A percentile compares a stretch with the other conserved stretches of the same genome.
These are phyloP conservation scores for Drosophila oshimai DNA, from an alignment of 1,140 invertebrate genomes.

Conservation along the genomic window DNA sequence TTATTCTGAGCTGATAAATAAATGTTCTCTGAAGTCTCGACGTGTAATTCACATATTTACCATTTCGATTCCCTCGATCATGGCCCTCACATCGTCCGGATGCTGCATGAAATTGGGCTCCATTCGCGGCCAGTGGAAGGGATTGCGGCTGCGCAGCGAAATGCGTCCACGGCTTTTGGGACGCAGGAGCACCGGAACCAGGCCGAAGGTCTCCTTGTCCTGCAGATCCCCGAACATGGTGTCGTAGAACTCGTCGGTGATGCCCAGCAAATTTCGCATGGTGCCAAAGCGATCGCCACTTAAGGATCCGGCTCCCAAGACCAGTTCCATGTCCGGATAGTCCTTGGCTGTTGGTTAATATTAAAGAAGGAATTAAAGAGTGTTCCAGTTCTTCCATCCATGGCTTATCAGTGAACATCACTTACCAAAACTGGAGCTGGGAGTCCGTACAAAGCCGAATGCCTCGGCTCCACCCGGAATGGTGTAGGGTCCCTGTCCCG, in stretches of 20 bases:
- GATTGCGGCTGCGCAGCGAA: slow-evolving; percentile 87
- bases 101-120: slow-evolving; percentile 90
- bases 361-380: not conserved
- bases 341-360: slow-evolving; percentile 44
- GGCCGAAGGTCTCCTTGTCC: slow-evolving; percentile 84
- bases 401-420: too few relatives aligned
- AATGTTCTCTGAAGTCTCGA: too few relatives aligned
- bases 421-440: slow-evolving; percentile 67
- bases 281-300: slow-evolving; percentile 89
- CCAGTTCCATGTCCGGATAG: slow-evolving; percentile 90
- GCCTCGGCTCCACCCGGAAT: slow-evolving; percentile 89
- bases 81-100: slow-evolving; percentile 86
- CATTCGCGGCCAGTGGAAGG: slow-evolving; percentile 88
- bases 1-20: too few relatives aligned
- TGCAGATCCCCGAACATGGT: slow-evolving; percentile 84
- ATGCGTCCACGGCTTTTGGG: slow-evolving; percentile 90
- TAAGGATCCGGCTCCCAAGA: slow-evolving; percentile 88
- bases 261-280: slow-evolving; percentile 85
- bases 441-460: slow-evolving; percentile 87
- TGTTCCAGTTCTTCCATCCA: not conserved
- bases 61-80: slow-evolving; percentile 89
- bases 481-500: slow-evolving; percentile 87
- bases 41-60: slow-evolving; percentile 82
- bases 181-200: slow-evolving; percentile 88
- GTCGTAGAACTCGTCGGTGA: slow-evolving; percentile 86